Percentiles rank a stretch among this genome's conserved stretches.
phyloP scores from a whole-genome alignment of 1,140 invertebrate species.

The Drosophila trapezifrons region DNA sequence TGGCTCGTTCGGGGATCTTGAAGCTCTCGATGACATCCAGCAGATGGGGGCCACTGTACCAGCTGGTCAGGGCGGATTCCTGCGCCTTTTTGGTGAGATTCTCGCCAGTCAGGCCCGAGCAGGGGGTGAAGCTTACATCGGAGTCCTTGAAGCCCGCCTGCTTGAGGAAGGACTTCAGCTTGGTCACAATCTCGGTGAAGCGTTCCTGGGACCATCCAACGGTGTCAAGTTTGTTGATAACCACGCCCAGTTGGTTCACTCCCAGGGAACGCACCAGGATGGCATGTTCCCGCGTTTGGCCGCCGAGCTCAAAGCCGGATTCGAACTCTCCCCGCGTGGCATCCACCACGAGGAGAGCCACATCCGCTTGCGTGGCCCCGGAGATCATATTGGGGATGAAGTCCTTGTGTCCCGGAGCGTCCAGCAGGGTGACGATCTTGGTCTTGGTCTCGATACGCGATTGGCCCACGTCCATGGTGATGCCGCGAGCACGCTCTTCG shows the following conservation, averaged over 20 bases:
- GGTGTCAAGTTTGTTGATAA: conserved; percentile 94
- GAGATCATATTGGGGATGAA: conserved; percentile 99
- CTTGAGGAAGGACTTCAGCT: conserved; percentile 95
- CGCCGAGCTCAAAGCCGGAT: conserved; percentile 98
- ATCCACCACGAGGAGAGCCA: conserved; percentile 97
- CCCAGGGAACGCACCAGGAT: conserved; percentile 96
- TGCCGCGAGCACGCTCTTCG: conserved; percentile 94
- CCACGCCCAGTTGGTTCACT: conserved; percentile 93
- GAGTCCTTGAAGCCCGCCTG: conserved; percentile 97
- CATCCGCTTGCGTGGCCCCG: conserved; percentile 98
- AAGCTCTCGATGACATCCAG: conserved; percentile 94
- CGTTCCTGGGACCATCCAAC: conserved; percentile 91
- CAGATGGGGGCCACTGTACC: conserved; percentile 94
- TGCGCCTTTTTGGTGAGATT: conserved; percentile 91
- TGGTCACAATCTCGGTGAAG: conserved; percentile 94
- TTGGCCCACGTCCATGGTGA: conserved; percentile 98
- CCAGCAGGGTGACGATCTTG: conserved; percentile 92
- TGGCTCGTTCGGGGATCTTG: conserved; percentile 92
- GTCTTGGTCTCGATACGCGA: conserved; percentile 96
- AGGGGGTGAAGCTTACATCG: conserved; percentile 96
- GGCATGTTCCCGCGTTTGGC: conserved; percentile 99
- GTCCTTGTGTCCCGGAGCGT: conserved; percentile 99
- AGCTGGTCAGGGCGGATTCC: conserved; percentile 88
- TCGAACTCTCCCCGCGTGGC: conserved; percentile 98
- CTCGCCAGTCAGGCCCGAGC: conserved; percentile 97